Evolutionary conservation across 2,888 invertebrate genomes (phyloP).

Genomic region (Dexiosoma caninum): DNA sequence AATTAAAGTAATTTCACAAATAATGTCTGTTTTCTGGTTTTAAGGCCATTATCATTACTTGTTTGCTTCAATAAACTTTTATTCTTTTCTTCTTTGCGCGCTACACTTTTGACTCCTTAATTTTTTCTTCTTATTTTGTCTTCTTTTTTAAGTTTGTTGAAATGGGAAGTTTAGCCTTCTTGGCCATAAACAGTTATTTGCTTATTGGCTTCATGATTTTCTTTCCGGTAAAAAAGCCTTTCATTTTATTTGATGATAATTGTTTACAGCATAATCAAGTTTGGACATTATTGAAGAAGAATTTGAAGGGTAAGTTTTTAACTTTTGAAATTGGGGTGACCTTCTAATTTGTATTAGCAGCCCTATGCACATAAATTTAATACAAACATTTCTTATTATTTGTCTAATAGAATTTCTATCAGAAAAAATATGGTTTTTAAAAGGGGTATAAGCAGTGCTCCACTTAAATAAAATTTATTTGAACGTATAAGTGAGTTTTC

Average conservation of each 20-base stretch:
- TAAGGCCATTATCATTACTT: slow-evolving; percentile 50
- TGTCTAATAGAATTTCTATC: background rate
- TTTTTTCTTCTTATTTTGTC: background rate
- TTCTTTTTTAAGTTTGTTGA: background rate
- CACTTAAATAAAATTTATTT: background rate
- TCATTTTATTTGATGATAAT: slow-evolving; percentile 46
- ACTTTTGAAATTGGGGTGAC: background rate
- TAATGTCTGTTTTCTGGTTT: slow-evolving; percentile 51
- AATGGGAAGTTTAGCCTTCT: background rate
- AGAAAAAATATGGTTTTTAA: background rate
- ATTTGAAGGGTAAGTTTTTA: background rate
- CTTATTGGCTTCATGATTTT: slow-evolving; percentile 47
- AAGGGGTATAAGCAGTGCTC: background rate
- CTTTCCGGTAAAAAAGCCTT: slow-evolving; percentile 6
- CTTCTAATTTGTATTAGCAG: background rate
- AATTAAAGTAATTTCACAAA: slow-evolving; percentile 53
- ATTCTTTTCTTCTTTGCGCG: slow-evolving; percentile 4
- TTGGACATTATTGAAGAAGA: background rate
- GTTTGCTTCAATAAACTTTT: slow-evolving; percentile 51
- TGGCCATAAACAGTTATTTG: slow-evolving; percentile 23
- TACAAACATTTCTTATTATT: background rate
- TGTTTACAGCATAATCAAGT: slow-evolving; percentile 35
- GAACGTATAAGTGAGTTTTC: background rate
- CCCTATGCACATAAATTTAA: background rate
- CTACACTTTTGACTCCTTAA: background rate